These are phyloP conservation scores for Philopotamus ludificatus DNA, from an alignment of 1,140 invertebrate genomes.

Conservation along the genomic window DNA sequence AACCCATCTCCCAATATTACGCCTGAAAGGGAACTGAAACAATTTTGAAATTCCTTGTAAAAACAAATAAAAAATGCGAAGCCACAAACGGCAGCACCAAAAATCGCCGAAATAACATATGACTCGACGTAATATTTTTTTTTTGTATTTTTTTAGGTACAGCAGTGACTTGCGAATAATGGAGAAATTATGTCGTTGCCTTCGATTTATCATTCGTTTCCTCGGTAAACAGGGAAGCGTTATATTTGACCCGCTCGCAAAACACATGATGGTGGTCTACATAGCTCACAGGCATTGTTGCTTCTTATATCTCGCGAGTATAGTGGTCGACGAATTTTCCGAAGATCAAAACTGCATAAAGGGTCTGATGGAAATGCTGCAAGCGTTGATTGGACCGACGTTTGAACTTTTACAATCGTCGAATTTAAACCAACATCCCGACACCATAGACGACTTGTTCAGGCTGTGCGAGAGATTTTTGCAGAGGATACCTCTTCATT, in stretches of 20 bases:
- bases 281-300: conserved; percentile 83
- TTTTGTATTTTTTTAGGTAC: conserved; percentile 60
- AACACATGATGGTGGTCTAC: conserved; percentile 88
- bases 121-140: background rate
- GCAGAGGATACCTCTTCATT: conserved; percentile 77
- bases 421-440: conserved; percentile 87
- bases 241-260: conserved; percentile 77
- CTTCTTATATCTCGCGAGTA: conserved; percentile 91
- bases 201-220: conserved; percentile 87
- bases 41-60: too few species aligned
- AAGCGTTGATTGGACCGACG: conserved; percentile 82
- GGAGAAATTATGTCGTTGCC: conserved; percentile 87
- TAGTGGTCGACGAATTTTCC: conserved; percentile 94
- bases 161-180: conserved; percentile 82
- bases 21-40: too few species aligned
- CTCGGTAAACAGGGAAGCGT: conserved; percentile 74
- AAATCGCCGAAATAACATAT: too few species aligned
- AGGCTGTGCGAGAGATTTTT: conserved; percentile 85
- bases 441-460: conserved; percentile 97
- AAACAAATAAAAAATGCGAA: too few species aligned
- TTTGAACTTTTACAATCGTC: conserved; percentile 76
- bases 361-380: conserved; percentile 82
- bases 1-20: too few species aligned
- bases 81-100: too few species aligned
- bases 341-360: conserved; percentile 65